Percentiles rank a stretch among this genome's conserved stretches.
phyloP scores from a whole-genome alignment of 1,140 invertebrate species.

The Colletes latitarsis region DNA sequence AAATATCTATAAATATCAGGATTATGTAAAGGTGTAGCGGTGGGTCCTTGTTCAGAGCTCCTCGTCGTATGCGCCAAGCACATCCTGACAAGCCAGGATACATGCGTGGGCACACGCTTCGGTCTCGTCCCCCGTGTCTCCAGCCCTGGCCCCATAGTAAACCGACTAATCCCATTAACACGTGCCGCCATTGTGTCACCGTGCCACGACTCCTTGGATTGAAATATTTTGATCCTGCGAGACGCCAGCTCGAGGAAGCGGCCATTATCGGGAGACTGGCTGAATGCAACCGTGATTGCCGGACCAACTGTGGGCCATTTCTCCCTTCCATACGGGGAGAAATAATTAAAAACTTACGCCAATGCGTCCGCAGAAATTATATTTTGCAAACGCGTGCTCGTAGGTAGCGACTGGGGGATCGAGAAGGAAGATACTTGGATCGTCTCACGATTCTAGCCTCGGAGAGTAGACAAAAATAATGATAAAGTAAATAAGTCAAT shows the following conservation, averaged over 20 bases:
- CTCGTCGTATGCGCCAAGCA: neutral
- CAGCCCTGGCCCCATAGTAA: constrained; percentile 58
- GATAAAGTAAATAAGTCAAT: no score
- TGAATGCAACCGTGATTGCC: constrained; percentile 46
- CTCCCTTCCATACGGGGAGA: neutral
- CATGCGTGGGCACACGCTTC: constrained; percentile 68
- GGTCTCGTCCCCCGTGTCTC: constrained; percentile 64
- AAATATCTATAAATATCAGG: constrained; percentile 45
- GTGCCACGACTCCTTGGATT: constrained; percentile 66
- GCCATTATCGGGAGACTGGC: constrained; percentile 38
- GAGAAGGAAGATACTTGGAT: no score
- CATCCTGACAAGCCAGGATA: constrained; percentile 38
- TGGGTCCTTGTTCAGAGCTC: neutral
- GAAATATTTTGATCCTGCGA: constrained; percentile 70
- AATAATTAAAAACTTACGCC: constrained; percentile 26
- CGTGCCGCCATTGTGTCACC: constrained; percentile 73
- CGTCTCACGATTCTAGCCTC: no score
- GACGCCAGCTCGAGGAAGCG: constrained; percentile 39
- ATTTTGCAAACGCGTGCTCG: neutral
- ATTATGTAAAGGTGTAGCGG: constrained; percentile 46
- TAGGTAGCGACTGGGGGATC: no score
- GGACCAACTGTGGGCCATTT: neutral
- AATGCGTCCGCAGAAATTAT: no score
- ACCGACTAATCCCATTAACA: constrained; percentile 75
- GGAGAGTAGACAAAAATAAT: no score